Evolutionary conservation across 2,888 invertebrate genomes (phyloP).

Genomic region (Netelia fuscicornis): DNA sequence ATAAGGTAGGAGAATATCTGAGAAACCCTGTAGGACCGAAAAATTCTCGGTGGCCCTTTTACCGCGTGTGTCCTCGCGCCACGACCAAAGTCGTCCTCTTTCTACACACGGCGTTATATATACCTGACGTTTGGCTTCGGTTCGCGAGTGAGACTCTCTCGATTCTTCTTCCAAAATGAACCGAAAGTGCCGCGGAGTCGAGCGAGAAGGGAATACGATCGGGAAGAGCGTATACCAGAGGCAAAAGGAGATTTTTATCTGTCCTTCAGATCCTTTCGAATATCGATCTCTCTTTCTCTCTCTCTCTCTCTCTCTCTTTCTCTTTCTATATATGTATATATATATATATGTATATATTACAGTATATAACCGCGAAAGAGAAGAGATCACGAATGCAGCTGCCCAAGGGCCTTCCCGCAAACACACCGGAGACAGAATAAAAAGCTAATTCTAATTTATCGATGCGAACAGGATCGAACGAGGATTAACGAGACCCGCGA

Average conservation of each 20-base stretch:
- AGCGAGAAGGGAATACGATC: slow-evolving; percentile 61
- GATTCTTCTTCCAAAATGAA: slow-evolving; percentile 70
- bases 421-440: slow-evolving; percentile 60
- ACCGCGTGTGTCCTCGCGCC: slow-evolving; percentile 44
- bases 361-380: slow-evolving; percentile 50
- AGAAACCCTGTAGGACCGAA: slow-evolving; percentile 59
- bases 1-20: slow-evolving; percentile 37
- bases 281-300: slow-evolving; percentile 71
- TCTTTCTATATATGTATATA: slow-evolving; percentile 1
- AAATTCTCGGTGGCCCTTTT: slow-evolving; percentile 55
- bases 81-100: slow-evolving; percentile 55
- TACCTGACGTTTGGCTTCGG: slow-evolving; percentile 80
- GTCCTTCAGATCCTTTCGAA: slow-evolving; percentile 78
- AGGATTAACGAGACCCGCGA: slow-evolving; percentile 66
- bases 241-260: slow-evolving; percentile 79
- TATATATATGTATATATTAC: slow-evolving; percentile 31
- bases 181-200: slow-evolving; percentile 43
- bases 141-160: slow-evolving; percentile 53
- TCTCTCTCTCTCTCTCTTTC: background rate
- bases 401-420: slow-evolving; percentile 63
- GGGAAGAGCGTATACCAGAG: slow-evolving; percentile 68
- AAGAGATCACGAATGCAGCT: slow-evolving; percentile 69
- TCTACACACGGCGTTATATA: slow-evolving; percentile 46
- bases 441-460: slow-evolving; percentile 73
- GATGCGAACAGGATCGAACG: slow-evolving; percentile 56